Evolutionary conservation across 2,797 vertebrate genomes (phyloP), one percentile per base, ranked within the genome.

Genomic region (Peromyscus nudipes): DNA sequence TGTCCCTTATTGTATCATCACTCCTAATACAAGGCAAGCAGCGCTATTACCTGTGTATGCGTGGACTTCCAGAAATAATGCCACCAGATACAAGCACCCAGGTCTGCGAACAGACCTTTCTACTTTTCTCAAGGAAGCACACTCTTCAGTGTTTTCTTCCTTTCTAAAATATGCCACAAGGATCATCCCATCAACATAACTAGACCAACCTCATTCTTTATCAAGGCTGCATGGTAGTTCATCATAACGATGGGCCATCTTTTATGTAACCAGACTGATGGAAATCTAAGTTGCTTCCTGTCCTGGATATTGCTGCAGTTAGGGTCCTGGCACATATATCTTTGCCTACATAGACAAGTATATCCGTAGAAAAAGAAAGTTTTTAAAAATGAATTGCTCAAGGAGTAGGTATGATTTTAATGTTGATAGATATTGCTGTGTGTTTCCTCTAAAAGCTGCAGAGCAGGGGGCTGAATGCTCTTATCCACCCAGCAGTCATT

Each of bases 201-300:
- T 82, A 93, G 31, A 67, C 9, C 43, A 49, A 67, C 43, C 17
- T 96, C 57, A 49, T 69, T 95, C 92, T 91, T 96, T 92, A 89
- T 93, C 83, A 92, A 94, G 89, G 77, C 25, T 92, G 23, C 0
- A 0, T 65, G 46, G 29, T 85, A 57, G 37, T 94, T 84, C 52
- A 57, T 83, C 86, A 55, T 5, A 43, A 8, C 16, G 6, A 89
- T 55, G 46, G 69, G 43, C 92, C 46, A n/a, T 83, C 80, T 92
- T 92, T 97, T 43, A 73, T 37, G 11, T 92, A 89, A 71, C 13
- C 52, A 79, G 84, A 40, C 19, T 89, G 40, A 89, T 84, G 31
- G 82, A 94, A 95, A 95, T 46, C 29, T 88, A 64, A 94, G 37
- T 95, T 86, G 67, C 77, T 93, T 89, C 67, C 88, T 95, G 11